Conservation (phyloP, 2,888 invertebrate genomes). For the Zhengitettix transpicula region DNA sequence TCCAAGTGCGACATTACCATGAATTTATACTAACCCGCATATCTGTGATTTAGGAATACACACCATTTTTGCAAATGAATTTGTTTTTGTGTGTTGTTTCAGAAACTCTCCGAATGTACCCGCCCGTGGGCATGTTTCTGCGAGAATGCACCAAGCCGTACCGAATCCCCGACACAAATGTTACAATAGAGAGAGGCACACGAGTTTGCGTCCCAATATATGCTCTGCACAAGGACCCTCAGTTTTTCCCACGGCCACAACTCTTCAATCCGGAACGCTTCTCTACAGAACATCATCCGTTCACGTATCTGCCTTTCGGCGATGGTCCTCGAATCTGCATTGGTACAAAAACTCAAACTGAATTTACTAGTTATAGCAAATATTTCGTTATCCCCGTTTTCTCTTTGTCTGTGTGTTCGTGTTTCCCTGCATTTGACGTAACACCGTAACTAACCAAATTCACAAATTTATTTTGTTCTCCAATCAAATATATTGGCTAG, state of each 20-base stretch:
- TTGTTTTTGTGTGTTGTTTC: constrained; percentile 12
- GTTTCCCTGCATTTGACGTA: too few species aligned
- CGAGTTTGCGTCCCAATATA: not conserved
- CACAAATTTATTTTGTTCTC: too few species aligned
- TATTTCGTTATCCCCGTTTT: too few species aligned
- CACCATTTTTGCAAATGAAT: too few species aligned
- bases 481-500: too few species aligned
- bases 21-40: too few species aligned
- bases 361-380: too few species aligned
- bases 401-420: too few species aligned
- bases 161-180: constrained; percentile 4
- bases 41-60: too few species aligned
- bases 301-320: not conserved
- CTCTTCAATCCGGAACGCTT: not conserved
- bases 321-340: not conserved
- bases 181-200: not conserved
- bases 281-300: not conserved
- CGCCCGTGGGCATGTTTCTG: constrained; percentile 15
- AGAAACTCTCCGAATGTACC: constrained; percentile 25
- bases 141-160: constrained; percentile 14
- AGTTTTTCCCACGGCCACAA: not conserved
- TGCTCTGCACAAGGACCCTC: not conserved
- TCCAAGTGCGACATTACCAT: too few species aligned
- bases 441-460: too few species aligned
- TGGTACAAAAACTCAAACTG: not conserved